A percentile compares a stretch with the other conserved stretches of the same genome.
phyloP scores from a whole-genome alignment of 2,888 invertebrate genomes.

The Troilus luridus region DNA sequence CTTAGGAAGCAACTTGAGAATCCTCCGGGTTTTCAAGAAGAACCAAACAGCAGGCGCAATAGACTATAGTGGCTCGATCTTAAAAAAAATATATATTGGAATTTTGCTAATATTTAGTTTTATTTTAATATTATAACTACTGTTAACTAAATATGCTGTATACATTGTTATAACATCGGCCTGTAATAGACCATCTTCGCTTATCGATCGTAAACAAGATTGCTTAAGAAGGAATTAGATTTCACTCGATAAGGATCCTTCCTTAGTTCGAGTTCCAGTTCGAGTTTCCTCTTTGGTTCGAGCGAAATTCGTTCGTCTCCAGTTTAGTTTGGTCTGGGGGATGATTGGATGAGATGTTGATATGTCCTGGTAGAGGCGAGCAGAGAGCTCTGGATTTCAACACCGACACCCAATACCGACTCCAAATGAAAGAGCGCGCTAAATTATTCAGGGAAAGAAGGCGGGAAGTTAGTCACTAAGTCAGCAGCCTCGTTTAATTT shows the following conservation, averaged over 20 bases:
- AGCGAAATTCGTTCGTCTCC: neutral
- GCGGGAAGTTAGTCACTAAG: neutral
- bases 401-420: neutral
- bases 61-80: too few relatives aligned
- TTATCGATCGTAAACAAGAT: neutral
- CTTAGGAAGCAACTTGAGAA: too few relatives aligned
- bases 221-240: neutral
- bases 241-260: neutral
- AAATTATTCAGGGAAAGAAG: neutral
- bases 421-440: neutral
- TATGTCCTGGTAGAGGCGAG: neutral
- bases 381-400: neutral
- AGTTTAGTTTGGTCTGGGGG: neutral
- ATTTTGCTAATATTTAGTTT: too few relatives aligned
- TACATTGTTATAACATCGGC: too few relatives aligned
- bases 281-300: neutral
- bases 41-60: too few relatives aligned
- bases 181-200: too few relatives aligned
- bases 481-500: neutral
- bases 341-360: neutral
- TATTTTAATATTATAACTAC: too few relatives aligned
- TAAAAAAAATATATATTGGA: too few relatives aligned
- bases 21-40: too few relatives aligned
- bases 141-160: too few relatives aligned
- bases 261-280: neutral